These are phyloP conservation scores for Emberiza fucata DNA, from an alignment of 2,113 vertebrate genomes.

Conservation along the genomic window DNA sequence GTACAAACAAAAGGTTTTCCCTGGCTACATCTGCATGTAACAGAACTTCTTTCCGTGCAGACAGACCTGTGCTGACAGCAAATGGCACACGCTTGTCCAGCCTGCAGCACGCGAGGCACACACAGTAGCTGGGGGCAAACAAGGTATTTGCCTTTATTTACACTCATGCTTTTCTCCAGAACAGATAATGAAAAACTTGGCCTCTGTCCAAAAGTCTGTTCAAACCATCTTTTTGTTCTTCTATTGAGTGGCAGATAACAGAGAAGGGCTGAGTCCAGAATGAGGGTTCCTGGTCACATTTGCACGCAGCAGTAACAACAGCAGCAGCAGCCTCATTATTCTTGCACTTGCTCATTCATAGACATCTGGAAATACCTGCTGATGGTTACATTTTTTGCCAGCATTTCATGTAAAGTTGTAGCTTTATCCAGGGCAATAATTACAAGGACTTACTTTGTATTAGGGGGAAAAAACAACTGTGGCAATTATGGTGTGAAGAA, in stretches of 20 bases:
- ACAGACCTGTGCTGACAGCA: background rate
- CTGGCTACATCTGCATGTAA: background rate
- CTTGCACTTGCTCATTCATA: background rate
- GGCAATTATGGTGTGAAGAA: background rate
- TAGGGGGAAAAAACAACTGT: background rate
- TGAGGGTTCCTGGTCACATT: background rate
- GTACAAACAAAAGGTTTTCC: background rate
- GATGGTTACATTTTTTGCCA: background rate
- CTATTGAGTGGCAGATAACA: background rate
- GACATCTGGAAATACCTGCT: background rate
- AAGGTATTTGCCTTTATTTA: background rate
- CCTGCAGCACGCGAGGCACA: background rate
- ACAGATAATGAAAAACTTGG: background rate
- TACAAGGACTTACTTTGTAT: background rate
- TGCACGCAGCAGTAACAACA: background rate
- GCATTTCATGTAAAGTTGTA: background rate
- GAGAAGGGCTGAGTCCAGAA: background rate
- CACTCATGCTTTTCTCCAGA: accelerated
- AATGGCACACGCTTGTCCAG: background rate
- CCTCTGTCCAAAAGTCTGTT: background rate
- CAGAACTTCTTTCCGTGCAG: background rate
- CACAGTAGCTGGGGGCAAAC: background rate
- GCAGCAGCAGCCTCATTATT: background rate
- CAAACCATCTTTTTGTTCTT: background rate
- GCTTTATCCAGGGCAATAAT: background rate